Base-by-base conservation (phyloP, 2,113 vertebrate genomes). In the Zosterops hypoxanthus region DNA sequence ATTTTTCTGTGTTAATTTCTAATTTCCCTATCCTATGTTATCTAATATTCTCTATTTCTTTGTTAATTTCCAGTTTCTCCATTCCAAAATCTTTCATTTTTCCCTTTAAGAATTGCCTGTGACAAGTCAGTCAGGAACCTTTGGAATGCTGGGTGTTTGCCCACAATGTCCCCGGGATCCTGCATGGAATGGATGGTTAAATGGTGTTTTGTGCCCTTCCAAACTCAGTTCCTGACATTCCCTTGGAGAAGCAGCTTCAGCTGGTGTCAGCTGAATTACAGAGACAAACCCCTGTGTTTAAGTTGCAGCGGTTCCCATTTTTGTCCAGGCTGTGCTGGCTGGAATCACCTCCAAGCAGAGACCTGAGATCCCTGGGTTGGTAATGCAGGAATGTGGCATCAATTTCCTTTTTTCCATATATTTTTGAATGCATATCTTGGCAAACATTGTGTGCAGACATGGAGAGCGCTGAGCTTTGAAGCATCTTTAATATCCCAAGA, bases 381-480 rank as follows among this genome's bases (percentile, higher is more conserved):
- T 19, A 28, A 21, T 22, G 46, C 73, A 87, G 88, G 55, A 47
- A 79, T 0, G 33, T 3, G 5, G 20, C 29, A 6, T 3, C 8
- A 9, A 22, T 64, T 72, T 52, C 28, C n/a, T 23, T 8, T 50
- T 55, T 19, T 5, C 17, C 20, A 5, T 10, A 0, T 15, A 20
- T 47, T 47, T 92, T 33, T 57, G 33, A 65, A 52, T 61, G 19
- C 8, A 0, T 6, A 3, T 49, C 33, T 12, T 29, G 31, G 64
- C 55, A 42, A 83, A 23, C 19, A 0, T 50, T 10, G 0, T 3
- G 8, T 25, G 28, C 53, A 52, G 33, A 15, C 23, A 9, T 0
- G 17, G 1, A 68, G 28, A 36, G 44, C 42, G 10, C 13, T 28
- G 53, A 25, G 22, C 18, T 83, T 42, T 59, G 33, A 26, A 65